These are phyloP conservation scores for Sebastes diaconus DNA, from an alignment of 2,797 vertebrate genomes.

Conservation along the genomic window DNA sequence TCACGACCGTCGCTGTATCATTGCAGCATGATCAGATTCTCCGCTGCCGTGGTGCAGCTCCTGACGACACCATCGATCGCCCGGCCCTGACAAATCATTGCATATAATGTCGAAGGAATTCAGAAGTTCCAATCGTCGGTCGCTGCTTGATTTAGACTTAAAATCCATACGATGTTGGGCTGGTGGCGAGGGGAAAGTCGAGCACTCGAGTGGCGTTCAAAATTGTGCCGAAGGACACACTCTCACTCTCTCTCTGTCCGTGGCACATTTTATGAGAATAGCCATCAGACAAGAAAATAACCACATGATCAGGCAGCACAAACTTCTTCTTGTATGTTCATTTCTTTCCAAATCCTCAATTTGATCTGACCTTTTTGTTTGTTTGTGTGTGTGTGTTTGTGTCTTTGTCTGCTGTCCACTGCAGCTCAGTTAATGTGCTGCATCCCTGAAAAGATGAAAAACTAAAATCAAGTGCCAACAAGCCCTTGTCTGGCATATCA, in stretches of 20 bases:
- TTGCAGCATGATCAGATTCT: constrained; percentile 60
- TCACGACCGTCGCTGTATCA: constrained; percentile 48
- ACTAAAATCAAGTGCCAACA: constrained; percentile 77
- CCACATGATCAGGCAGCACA: not conserved
- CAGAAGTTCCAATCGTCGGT: constrained; percentile 38
- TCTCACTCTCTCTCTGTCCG: not conserved
- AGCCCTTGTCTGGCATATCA: constrained; percentile 69
- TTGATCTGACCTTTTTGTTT: constrained; percentile 20
- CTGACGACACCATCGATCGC: constrained; percentile 65
- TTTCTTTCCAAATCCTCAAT: constrained; percentile 3
- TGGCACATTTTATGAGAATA: constrained; percentile 6
- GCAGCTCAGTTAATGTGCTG: constrained; percentile 67
- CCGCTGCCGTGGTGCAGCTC: constrained; percentile 37
- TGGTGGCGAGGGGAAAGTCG: not conserved
- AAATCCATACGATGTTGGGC: constrained; percentile 24
- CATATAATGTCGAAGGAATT: constrained; percentile 53
- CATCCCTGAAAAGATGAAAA: constrained; percentile 67
- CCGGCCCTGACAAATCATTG: constrained; percentile 50
- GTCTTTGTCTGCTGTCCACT: constrained; percentile 48
- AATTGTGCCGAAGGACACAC: constrained; percentile 28
- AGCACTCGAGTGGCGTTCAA: not conserved
- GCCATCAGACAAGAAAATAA: not conserved
- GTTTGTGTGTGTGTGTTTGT: not conserved
- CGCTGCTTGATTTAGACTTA: constrained; percentile 25
- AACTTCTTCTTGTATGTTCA: not conserved